A percentile compares a stretch with the other conserved stretches of the same genome.
These are phyloP conservation scores for Thecophora atra DNA, from an alignment of 2,888 invertebrate species.

Conservation along the genomic window DNA sequence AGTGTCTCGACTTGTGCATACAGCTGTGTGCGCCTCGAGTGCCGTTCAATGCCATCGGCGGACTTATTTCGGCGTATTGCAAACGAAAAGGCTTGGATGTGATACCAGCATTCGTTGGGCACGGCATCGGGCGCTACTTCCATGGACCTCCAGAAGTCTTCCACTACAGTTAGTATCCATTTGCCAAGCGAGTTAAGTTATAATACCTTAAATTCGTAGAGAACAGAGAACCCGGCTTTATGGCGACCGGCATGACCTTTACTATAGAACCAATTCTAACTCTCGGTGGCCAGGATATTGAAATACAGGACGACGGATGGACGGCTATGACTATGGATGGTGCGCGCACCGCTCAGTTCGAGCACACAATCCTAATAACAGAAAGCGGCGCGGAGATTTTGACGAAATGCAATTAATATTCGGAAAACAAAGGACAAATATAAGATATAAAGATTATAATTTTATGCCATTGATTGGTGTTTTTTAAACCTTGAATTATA, in stretches of 20 bases:
- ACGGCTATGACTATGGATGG: constrained; percentile 86
- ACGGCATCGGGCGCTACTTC: constrained; percentile 92
- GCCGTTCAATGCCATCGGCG: constrained; percentile 73
- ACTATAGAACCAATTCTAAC: constrained; percentile 92
- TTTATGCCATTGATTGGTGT: too few relatives aligned
- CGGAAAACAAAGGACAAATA: too few relatives aligned
- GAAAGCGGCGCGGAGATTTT: constrained; percentile 80
- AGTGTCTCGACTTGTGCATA: constrained; percentile 75
- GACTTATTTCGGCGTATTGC: constrained; percentile 73
- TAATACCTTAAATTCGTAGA: constrained; percentile 63
- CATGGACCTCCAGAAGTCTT: constrained; percentile 92
- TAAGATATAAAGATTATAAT: too few relatives aligned
- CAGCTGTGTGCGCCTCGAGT: constrained; percentile 71
- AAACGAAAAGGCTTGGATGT: constrained; percentile 72
- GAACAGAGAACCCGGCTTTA: constrained; percentile 74
- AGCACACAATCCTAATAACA: constrained; percentile 90
- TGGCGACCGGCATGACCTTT: constrained; percentile 92
- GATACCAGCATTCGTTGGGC: constrained; percentile 85
- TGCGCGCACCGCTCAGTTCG: constrained; percentile 87
- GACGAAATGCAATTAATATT: constrained; percentile 67
- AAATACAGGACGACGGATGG: constrained; percentile 89
- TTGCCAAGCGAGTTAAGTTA: background rate
- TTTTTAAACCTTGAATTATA: too few relatives aligned
- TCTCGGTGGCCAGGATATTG: constrained; percentile 75
- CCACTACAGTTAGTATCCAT: constrained; percentile 75